Evolutionary conservation across 2,797 vertebrate species (phyloP), one percentile per base, ranked within the genome.

Genomic region (Mionectes olivaceus): DNA sequence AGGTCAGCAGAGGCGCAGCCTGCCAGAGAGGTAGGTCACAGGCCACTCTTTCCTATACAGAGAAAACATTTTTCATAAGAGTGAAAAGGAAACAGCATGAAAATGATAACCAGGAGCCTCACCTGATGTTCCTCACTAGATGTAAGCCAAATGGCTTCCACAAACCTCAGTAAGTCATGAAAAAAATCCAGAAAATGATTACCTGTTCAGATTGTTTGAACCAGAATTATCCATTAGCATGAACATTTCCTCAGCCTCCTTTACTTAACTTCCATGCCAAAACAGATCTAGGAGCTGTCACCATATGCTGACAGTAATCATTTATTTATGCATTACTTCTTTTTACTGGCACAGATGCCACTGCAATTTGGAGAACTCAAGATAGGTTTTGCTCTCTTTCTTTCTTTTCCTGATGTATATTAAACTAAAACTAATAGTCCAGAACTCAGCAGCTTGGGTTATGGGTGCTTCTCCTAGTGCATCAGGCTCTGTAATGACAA

Each of bases 321-420:
- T 87, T 92, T 87, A 91, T 75, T 89, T 94, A 85, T 63, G 46
- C 30, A 68, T 83, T 93, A 41, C 32, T 82, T 35, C 32, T 50
- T 87, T 89, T 56, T 91, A 60, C 56, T 74, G 81, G 84, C 39
- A 93, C 32, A 95, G 49, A 89, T 87, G 87, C 32, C 60, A 71
- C 68, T 60, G 43, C 56, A 85, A 68, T 91, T 93, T 85, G 64
- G 21, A 83, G 19, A 93, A 85, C 50, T 92, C 39, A 13, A 12
- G 60, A 67, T 37, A 4, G 9, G 9, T 90, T 75, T 84, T 79
- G 8, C 5, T 82, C 76, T 5, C 6, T 90, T 83, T 11, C 39
- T 87, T 82, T 68, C 22, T 88, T 94, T 91, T 81, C 19, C 56
- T 71, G 24, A 9, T 19, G 22, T 50, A n/a, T 23, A 85, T 55